Conservation (phyloP, 2,113 vertebrate genomes). For the Aldabrachelys gigantea region DNA sequence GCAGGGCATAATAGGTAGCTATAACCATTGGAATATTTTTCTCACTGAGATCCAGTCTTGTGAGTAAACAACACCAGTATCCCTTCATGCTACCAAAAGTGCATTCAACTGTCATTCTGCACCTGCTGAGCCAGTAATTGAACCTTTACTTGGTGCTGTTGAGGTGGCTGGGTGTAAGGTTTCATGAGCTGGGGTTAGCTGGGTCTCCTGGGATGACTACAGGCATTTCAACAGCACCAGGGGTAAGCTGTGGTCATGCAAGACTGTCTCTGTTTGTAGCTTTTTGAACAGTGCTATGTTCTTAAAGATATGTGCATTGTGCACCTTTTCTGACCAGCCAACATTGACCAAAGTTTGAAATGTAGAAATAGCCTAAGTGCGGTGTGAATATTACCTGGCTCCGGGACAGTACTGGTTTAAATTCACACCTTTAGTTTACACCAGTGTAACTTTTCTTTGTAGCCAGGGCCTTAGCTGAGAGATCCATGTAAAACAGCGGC, state of each 20-base stretch:
- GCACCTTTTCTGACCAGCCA: too few species aligned
- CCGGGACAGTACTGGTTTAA: neutral
- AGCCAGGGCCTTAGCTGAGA: neutral
- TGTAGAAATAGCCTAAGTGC: too few species aligned
- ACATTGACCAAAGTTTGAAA: too few species aligned
- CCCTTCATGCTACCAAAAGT: neutral
- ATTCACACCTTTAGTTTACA: neutral
- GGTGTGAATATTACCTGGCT: too few species aligned
- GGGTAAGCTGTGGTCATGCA: too few species aligned
- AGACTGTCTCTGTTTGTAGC: too few species aligned
- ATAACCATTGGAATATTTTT: neutral
- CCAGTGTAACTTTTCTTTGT: neutral
- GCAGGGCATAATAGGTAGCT: neutral
- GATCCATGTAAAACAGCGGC: neutral
- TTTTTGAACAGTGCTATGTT: too few species aligned
- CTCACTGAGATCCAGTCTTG: neutral
- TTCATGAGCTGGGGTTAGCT: too few species aligned
- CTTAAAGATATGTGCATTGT: too few species aligned
- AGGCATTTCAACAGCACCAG: too few species aligned
- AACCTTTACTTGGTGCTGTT: neutral
- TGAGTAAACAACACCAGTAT: neutral
- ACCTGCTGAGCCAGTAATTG: neutral
- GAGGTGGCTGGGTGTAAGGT: neutral
- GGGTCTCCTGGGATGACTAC: too few species aligned
- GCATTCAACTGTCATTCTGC: neutral